Evolutionary conservation across 1,140 invertebrate species (phyloP), one percentile per base, ranked within the genome.

Genomic region (Drosophila trapezifrons): DNA sequence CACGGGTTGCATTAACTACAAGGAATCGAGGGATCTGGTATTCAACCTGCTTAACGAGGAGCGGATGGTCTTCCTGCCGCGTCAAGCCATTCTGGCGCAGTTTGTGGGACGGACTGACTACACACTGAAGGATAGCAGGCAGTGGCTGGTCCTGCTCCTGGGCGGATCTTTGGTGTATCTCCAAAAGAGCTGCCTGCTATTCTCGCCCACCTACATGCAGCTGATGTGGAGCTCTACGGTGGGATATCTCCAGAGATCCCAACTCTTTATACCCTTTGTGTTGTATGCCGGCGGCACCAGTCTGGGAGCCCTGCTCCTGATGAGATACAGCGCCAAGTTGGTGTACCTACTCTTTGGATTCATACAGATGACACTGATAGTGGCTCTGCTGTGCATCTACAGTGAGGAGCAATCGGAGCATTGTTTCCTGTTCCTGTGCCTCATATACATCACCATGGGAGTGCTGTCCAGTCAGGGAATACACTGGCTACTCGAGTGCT

Each of bases 41-140:
- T 91, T 91, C 18, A 82, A 91, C 65, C 73, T 91, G 8, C 40
- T 91, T 2, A 91, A 91, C 51, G 90, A 91, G 17, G 90, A 91
- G 38, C 77, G 78, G 8, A 60, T 90, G 25, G 69, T 85, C 2
- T 91, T 91, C 18, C 57, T 87, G 47, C 78, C 78, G 4, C 87
- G 77, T 5, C 81, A 78, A 35, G 57, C 90, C 2, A 45, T 91
- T 7, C 49, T 82, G 10, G 86, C 86, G 0, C 80, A 91, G 18
- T 91, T 91, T 49, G 86, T 87, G 54, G 83, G 46, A 13, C 69
- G 90, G 2, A 40, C 47, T 0, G 90, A 91, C 3, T 90, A 85
- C 35, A 59, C 64, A 2, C 45, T 91, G 13, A 42, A 38, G 49
- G 43, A 51, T 0, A 91, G 76, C 54, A 73, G 83, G 7, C 90